A percentile compares a stretch with the other conserved stretches of the same genome.
Evolutionary conservation across 2,113 vertebrate species (phyloP).

Genomic region (Mirza zaza): DNA sequence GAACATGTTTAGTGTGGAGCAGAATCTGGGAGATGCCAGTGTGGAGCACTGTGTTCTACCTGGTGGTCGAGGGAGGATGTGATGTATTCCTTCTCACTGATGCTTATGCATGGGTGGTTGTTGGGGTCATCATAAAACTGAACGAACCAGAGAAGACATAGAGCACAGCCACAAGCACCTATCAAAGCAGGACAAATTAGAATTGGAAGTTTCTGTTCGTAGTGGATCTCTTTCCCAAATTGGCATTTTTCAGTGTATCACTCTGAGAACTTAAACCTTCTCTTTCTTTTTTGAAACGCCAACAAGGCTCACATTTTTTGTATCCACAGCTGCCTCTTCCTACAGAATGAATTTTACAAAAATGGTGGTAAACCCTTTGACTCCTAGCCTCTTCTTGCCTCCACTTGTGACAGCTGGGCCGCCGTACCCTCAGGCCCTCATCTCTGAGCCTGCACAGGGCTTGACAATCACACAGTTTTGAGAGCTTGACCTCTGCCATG

Average conservation of each 20-base stretch:
- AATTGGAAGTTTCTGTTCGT: not conserved
- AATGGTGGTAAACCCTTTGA: not conserved
- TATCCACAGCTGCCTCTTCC: not conserved
- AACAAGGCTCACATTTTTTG: not conserved
- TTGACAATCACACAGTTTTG: not conserved
- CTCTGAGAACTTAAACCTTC: not conserved
- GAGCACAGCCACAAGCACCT: constrained; percentile 86
- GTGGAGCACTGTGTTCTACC: constrained; percentile 74
- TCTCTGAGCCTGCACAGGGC: not conserved
- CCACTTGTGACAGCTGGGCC: not conserved
- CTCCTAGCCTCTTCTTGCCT: fast-evolving
- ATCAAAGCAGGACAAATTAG: not conserved
- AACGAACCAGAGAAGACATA: constrained; percentile 87
- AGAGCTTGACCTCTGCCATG: not conserved
- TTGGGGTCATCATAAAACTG: constrained; percentile 87
- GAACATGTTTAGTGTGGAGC: not conserved
- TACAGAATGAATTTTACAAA: not conserved
- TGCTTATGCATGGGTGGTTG: constrained; percentile 86
- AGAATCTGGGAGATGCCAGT: not conserved
- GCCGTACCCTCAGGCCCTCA: not conserved
- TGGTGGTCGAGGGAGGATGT: constrained; percentile 81
- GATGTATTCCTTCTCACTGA: constrained; percentile 87
- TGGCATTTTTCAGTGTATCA: not conserved
- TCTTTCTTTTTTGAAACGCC: not conserved
- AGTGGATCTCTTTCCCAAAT: not conserved